Percentiles rank a stretch among this genome's conserved stretches.
phyloP scores from a whole-genome alignment of 2,113 vertebrate species.

The Brachionichthys hirsutus region DNA sequence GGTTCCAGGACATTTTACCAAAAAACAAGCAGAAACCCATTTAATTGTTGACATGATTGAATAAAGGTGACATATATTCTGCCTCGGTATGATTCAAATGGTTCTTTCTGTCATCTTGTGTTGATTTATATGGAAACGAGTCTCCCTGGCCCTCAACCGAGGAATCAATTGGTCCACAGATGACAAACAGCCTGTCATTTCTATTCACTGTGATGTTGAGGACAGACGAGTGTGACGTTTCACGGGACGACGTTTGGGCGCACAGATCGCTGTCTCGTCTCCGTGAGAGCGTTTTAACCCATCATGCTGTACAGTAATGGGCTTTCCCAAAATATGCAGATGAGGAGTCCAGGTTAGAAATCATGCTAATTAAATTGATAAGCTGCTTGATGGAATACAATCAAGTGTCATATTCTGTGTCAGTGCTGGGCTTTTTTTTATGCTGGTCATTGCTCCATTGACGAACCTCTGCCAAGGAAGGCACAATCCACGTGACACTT shows the following conservation, averaged over 20 bases:
- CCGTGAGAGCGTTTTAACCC: conserved; percentile 32
- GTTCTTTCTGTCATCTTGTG: not conserved
- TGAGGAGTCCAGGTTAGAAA: conserved; percentile 23
- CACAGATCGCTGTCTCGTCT: conserved; percentile 53
- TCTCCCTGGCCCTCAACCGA: conserved; percentile 27
- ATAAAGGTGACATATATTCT: conserved; percentile 6
- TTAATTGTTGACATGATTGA: not conserved
- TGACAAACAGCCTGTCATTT: conserved; percentile 76
- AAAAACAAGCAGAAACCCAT: not conserved
- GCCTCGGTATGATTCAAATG: not conserved
- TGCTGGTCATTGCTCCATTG: not conserved
- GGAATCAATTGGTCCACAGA: conserved; percentile 62
- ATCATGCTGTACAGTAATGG: conserved; percentile 28
- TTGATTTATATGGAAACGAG: conserved; percentile 13
- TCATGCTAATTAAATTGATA: not conserved
- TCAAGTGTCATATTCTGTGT: conserved; percentile 8
- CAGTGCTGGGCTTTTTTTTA: conserved; percentile 15
- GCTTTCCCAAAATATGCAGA: conserved; percentile 5
- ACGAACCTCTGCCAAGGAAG: conserved; percentile 9
- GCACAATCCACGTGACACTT: conserved; percentile 17
- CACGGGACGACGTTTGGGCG: conserved; percentile 69
- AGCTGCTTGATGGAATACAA: too few species aligned
- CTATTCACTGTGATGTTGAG: conserved; percentile 66
- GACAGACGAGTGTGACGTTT: conserved; percentile 77
- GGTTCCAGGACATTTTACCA: not conserved